phyloP scores from a whole-genome alignment of 1,140 invertebrate genomes.

The Homalodisca vitripennis region DNA sequence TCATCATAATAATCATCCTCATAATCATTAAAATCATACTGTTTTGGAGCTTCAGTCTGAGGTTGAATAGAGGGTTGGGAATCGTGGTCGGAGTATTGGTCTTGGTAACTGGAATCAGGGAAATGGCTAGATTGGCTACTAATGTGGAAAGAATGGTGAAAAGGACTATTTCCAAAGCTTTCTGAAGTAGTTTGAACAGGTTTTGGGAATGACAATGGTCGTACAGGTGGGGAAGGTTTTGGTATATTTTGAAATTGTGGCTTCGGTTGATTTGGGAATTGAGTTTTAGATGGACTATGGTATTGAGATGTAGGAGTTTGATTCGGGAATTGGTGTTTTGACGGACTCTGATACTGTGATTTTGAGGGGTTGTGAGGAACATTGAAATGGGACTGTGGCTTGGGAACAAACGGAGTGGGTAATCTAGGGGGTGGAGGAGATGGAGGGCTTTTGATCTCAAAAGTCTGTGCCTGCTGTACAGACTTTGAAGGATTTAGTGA shows the following conservation, averaged over 20 bases:
- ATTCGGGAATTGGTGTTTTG: slow-evolving; percentile 4
- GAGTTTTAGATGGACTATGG: slow-evolving; percentile 8
- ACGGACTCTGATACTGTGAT: not conserved
- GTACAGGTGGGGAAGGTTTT: slow-evolving; percentile 47
- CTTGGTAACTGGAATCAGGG: not conserved
- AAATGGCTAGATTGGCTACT: slow-evolving; percentile 9
- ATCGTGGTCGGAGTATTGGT: slow-evolving; percentile 36
- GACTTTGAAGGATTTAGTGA: not conserved
- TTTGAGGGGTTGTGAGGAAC: not conserved
- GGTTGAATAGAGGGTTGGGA: not conserved
- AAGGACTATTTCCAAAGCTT: slow-evolving; percentile 36
- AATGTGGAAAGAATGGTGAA: slow-evolving; percentile 34
- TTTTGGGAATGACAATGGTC: slow-evolving; percentile 40
- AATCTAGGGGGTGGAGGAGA: not conserved
- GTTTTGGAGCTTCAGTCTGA: slow-evolving; percentile 24
- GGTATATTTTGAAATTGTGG: slow-evolving; percentile 20
- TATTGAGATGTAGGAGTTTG: slow-evolving; percentile 25
- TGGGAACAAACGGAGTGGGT: slow-evolving; percentile 5
- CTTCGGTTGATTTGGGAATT: slow-evolving; percentile 20
- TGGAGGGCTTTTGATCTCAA: slow-evolving; percentile 10
- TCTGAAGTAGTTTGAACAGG: slow-evolving; percentile 41
- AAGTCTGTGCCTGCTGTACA: slow-evolving; percentile 1
- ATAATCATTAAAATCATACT: slow-evolving; percentile 27
- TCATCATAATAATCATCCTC: slow-evolving; percentile 25
- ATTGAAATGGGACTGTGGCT: not conserved